Base-by-base conservation (phyloP, 2,888 invertebrate species). In the Folsomia manolachei region DNA sequence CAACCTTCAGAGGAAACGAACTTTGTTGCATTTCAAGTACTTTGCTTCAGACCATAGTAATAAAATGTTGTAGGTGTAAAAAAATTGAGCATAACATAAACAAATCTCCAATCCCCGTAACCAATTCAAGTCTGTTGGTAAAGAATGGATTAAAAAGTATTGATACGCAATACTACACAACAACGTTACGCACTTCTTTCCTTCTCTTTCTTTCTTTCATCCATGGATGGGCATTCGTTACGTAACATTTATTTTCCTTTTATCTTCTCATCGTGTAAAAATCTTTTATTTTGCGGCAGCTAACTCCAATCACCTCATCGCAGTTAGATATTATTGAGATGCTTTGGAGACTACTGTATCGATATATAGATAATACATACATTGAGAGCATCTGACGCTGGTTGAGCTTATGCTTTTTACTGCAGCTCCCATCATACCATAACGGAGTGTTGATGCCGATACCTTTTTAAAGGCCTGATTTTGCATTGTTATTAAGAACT, bases 1-100 rank as follows among this genome's bases (percentile, higher is more conserved):
- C 67, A 67, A 60, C 67, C 67, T 67, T 67, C 67, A 67, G 56
- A 67, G 26, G 14, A n/a, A n/a, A n/a, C n/a, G n/a, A n/a, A n/a
- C n/a, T 24, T n/a, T n/a, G n/a, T 39, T 39, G 4, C 4, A 39
- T 14, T 39, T 4, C 39, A 39, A 39, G 39, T 9, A 39, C 7
- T 9, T 39, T 39, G 14, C n/a, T 39, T 39, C 39, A 39, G 7
- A 60, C 60, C 14, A 51, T 14, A 51, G 14, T 51, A 4, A n/a
- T n/a, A 60, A 4, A 60, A 60, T 19, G 60, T 60, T 19, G 23
- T 7, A 60, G n/a, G 39, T 9, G 39, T 39, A 39, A 39, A 39
- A 39, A 39, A 39, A 39, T 9, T 4, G 39, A 39, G 39, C 39
- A 39, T 14, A 39, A n/a, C n/a, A n/a, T n/a, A n/a, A n/a, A n/a